These are phyloP conservation scores for Dryobates pubescens DNA, from an alignment of 2,797 vertebrate genomes.

Conservation along the genomic window DNA sequence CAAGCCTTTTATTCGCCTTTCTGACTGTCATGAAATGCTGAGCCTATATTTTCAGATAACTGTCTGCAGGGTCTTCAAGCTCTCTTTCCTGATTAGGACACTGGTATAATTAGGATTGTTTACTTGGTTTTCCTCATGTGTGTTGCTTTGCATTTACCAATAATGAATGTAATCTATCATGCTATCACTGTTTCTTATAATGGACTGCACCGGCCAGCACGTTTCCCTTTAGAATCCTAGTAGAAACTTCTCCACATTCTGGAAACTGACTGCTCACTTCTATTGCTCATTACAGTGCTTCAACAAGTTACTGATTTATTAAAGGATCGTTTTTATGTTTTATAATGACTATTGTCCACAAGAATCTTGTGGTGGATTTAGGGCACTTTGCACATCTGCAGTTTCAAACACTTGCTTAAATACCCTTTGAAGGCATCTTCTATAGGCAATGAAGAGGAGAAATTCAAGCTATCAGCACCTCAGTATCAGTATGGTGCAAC, in stretches of 20 bases:
- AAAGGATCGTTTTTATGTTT: background rate
- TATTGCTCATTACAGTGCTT: background rate
- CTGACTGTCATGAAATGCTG: background rate
- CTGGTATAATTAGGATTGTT: background rate
- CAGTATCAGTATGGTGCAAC: background rate
- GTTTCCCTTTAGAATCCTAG: background rate
- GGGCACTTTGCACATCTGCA: background rate
- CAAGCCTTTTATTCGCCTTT: background rate
- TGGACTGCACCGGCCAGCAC: background rate
- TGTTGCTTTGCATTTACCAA: background rate
- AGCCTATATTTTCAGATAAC: background rate
- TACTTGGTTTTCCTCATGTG: background rate
- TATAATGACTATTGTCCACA: background rate
- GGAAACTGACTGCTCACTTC: background rate
- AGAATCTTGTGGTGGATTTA: background rate
- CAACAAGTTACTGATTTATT: background rate
- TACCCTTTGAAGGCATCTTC: background rate
- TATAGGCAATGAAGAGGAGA: background rate
- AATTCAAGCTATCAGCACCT: background rate
- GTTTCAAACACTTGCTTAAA: background rate
- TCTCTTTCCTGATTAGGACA: background rate
- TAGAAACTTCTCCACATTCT: background rate
- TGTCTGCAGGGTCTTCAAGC: background rate
- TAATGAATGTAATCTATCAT: background rate
- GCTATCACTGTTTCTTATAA: background rate